Base-by-base conservation (phyloP, 2,888 invertebrate species). In the Cataglyphis cursor region DNA sequence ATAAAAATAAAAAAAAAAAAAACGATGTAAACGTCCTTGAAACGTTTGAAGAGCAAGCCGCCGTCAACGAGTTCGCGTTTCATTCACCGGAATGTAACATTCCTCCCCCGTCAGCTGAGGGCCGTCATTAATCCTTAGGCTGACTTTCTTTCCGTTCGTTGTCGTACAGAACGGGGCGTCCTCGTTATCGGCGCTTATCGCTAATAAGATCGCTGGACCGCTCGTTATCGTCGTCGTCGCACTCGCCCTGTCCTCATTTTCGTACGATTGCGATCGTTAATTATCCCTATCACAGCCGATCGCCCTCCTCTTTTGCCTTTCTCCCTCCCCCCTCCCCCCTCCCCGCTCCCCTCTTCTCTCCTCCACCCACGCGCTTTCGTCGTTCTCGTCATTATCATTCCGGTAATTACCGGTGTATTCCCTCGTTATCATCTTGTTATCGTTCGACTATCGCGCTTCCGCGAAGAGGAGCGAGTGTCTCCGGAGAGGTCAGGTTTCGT, bases 121-220 rank as follows among this genome's bases (percentile, higher is more conserved):
- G 48, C 61, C 81, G 81, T 59, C 81, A 82, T 82, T 80, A 82
- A 82, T 82, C 82, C 81, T 82, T 82, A 82, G 82, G 81, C 82
- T 61, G 82, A 82, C 78, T 80, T 80, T 80, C 78, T 80, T 80
- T 80, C 78, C 78, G 78, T 72, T 93, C 92, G 93, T 92, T 93
- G 93, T 93, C 93, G 91, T 89, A 89, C 84, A 87, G 90, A 90
- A 89, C 90, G 90, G 84, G 90, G 90, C 90, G 90, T 89, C 87
- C 90, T 91, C 92, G 92, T 93, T 93, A 93, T 93, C 93, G 92
- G 92, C 92, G 92, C 92, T 94, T 93, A 94, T 94, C 94, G 92
- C 92, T 93, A 94, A 94, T 94, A 94, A 94, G 94, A 94, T 94
- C 93, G 92, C 91, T 92, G 92, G 93, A 93, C 92, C 92, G 93